These are phyloP conservation scores for Tragelaphus scriptus DNA, from an alignment of 2,113 vertebrate species.

Conservation along the genomic window DNA sequence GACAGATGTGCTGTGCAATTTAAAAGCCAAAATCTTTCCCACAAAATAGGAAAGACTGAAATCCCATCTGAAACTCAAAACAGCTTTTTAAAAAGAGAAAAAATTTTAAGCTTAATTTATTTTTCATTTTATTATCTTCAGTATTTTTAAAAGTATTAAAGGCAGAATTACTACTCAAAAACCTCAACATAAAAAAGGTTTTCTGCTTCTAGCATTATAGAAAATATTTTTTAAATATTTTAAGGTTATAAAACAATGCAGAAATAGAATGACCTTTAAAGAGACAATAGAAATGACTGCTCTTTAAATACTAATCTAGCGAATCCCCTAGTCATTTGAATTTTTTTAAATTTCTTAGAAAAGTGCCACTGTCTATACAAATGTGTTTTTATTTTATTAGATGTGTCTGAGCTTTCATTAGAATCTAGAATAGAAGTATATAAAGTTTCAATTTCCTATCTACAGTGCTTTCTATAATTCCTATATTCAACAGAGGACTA, in stretches of 20 bases:
- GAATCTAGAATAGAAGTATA: neutral
- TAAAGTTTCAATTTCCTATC: constrained; percentile 14
- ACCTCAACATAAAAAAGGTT: neutral
- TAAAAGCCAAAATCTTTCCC: constrained; percentile 36
- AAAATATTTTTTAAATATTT: neutral
- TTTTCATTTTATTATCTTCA: constrained; percentile 24
- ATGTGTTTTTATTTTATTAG: constrained; percentile 40
- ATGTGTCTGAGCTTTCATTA: neutral
- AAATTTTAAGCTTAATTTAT: neutral
- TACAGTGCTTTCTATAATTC: constrained; percentile 3
- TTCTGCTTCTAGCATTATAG: neutral
- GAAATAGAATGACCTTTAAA: neutral
- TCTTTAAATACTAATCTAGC: neutral
- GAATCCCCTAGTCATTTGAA: neutral
- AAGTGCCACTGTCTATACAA: neutral
- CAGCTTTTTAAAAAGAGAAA: constrained; percentile 9
- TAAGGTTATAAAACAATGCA: neutral
- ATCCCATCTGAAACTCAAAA: constrained; percentile 16
- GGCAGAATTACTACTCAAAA: neutral
- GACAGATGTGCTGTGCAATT: neutral
- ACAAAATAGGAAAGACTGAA: constrained; percentile 4
- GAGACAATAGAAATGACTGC: neutral
- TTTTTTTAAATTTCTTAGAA: constrained; percentile 26
- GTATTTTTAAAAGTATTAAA: neutral
- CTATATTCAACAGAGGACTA: constrained; percentile 7